phyloP scores from a whole-genome alignment of 2,797 vertebrate genomes.

The Danio tinwini region DNA sequence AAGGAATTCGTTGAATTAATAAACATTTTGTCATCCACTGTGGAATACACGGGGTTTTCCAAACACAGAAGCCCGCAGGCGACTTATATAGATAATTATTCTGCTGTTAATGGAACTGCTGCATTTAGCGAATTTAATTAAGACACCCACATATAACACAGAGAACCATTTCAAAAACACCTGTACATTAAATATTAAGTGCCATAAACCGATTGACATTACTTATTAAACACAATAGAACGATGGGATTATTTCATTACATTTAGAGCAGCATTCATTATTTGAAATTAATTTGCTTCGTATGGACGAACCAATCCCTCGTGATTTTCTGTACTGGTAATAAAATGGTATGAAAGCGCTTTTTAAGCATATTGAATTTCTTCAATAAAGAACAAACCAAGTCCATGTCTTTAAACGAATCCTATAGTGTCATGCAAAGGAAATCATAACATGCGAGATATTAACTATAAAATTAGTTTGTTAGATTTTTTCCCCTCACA shows the following conservation, averaged over 20 bases:
- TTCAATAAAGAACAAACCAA: slow-evolving; percentile 5
- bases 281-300: slow-evolving; percentile 27
- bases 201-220: slow-evolving; percentile 71
- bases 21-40: slow-evolving; percentile 85
- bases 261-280: slow-evolving; percentile 39
- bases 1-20: not conserved
- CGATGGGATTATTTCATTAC: slow-evolving; percentile 18
- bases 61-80: slow-evolving; percentile 82
- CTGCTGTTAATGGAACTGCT: slow-evolving; percentile 86
- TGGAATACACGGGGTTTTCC: slow-evolving; percentile 76
- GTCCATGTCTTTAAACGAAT: not conserved
- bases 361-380: slow-evolving; percentile 1
- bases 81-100: slow-evolving; percentile 89
- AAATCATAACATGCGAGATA: not conserved
- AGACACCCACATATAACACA: slow-evolving; percentile 72
- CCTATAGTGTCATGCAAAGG: not conserved
- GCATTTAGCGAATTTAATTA: slow-evolving; percentile 82
- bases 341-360: slow-evolving; percentile 1
- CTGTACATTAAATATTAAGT: slow-evolving; percentile 86
- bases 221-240: slow-evolving; percentile 47
- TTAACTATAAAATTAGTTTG: not conserved
- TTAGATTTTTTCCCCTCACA: no score
- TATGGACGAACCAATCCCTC: slow-evolving; percentile 1
- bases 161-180: slow-evolving; percentile 19
- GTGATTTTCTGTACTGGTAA: slow-evolving; percentile 27